These are phyloP conservation scores for Chelon labrosus DNA, from an alignment of 2,797 vertebrate genomes.

Conservation along the genomic window DNA sequence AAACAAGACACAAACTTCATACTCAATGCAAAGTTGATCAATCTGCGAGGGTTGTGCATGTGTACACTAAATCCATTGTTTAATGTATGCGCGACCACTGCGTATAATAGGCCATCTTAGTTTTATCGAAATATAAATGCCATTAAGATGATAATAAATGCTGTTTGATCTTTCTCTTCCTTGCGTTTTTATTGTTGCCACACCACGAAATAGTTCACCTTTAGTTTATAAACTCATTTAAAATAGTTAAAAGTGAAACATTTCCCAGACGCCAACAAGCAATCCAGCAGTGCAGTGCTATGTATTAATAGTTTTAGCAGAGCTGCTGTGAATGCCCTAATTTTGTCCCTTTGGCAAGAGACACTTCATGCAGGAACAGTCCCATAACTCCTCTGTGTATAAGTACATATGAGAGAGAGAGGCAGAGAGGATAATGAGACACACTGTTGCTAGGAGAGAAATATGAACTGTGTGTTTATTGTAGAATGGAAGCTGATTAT, in stretches of 20 bases:
- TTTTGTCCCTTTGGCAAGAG: conserved; percentile 38
- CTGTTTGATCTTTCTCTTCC: conserved; percentile 60
- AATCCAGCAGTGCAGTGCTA: conserved; percentile 19
- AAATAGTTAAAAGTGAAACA: too few relatives aligned
- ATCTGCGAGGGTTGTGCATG: conserved; percentile 76
- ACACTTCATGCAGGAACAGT: conserved; percentile 29
- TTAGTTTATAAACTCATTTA: conserved; percentile 8
- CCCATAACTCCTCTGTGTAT: conserved; percentile 32
- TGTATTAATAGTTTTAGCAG: conserved; percentile 34
- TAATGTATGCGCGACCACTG: conserved; percentile 70
- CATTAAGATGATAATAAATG: conserved; percentile 76
- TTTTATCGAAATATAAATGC: conserved; percentile 77
- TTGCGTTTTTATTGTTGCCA: conserved; percentile 53
- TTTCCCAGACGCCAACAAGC: conserved; percentile 40
- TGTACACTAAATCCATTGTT: conserved; percentile 67
- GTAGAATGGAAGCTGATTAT: conserved; percentile 28
- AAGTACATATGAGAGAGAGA: conserved; percentile 21
- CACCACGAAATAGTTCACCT: neutral
- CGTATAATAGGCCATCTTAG: conserved; percentile 69
- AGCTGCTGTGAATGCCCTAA: conserved; percentile 34
- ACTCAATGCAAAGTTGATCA: conserved; percentile 44
- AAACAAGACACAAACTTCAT: conserved; percentile 43
- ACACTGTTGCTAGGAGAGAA: conserved; percentile 11
- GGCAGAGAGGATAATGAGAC: conserved; percentile 25
- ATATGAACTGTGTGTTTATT: conserved; percentile 32